A percentile compares a stretch with the other conserved stretches of the same genome.
These are phyloP conservation scores for Corythornis madagascariensis DNA, from an alignment of 2,113 vertebrate genomes.

Conservation along the genomic window DNA sequence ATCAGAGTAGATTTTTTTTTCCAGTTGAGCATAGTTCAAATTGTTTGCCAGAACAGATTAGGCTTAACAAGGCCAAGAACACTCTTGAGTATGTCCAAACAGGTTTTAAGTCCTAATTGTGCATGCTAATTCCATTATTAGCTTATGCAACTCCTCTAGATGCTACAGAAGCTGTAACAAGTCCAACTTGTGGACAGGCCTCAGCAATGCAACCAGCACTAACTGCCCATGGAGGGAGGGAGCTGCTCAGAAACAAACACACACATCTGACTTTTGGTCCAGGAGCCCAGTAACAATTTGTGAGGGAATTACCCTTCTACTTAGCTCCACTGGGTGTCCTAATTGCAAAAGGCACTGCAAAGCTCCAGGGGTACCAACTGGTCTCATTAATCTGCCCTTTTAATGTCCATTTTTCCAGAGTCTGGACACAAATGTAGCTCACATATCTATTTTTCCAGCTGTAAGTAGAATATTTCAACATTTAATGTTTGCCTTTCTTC, in stretches of 20 bases:
- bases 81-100: not conserved
- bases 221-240: not conserved
- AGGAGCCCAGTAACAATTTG: constrained; percentile 5
- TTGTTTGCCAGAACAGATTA: not conserved
- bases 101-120: not conserved
- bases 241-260: not conserved
- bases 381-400: not conserved
- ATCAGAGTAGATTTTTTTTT: not conserved
- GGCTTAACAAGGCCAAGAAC: not conserved
- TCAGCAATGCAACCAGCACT: not conserved
- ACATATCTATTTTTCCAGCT: not conserved
- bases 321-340: not conserved
- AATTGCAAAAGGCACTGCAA: not conserved
- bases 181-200: not conserved
- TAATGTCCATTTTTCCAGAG: not conserved
- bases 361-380: not conserved
- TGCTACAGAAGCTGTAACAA: not conserved
- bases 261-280: not conserved
- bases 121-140: not conserved
- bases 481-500: not conserved
- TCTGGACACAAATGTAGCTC: not conserved
- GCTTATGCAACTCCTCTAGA: not conserved
- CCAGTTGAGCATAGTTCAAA: not conserved
- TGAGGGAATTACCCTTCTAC: not conserved
- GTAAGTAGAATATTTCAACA: not conserved